phyloP scores from a whole-genome alignment of 2,888 invertebrate genomes.

The Agrochola litura region DNA sequence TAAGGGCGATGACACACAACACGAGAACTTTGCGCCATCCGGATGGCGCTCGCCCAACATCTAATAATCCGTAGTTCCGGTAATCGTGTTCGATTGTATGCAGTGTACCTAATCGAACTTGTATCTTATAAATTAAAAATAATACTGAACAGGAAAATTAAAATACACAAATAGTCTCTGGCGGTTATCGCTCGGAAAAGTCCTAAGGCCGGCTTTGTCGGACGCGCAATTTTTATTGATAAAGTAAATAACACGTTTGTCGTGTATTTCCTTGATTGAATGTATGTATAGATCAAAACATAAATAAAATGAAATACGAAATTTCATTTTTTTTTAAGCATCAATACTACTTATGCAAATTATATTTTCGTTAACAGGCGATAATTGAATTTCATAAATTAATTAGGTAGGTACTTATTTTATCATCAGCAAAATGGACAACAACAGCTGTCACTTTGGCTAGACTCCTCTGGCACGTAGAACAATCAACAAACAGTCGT shows the following conservation, averaged over 20 bases:
- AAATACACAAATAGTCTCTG: neutral
- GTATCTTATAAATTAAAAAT: neutral
- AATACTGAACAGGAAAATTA: slow-evolving; percentile 23
- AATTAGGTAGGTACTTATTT: neutral
- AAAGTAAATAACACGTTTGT: neutral
- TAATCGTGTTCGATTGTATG: neutral
- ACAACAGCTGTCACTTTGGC: slow-evolving; percentile 57
- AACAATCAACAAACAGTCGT: slow-evolving; percentile 27
- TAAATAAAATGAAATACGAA: too few relatives aligned
- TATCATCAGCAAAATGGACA: slow-evolving; percentile 8
- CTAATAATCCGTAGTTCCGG: slow-evolving; percentile 26
- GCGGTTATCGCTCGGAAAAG: slow-evolving; percentile 2
- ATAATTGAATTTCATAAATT: neutral
- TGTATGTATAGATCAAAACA: too few relatives aligned
- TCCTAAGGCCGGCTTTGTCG: neutral
- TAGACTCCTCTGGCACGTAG: slow-evolving; percentile 35
- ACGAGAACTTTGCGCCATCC: slow-evolving; percentile 5
- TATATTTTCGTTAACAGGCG: too few relatives aligned
- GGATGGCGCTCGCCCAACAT: slow-evolving; percentile 12
- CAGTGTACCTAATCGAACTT: neutral
- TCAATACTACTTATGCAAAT: too few relatives aligned
- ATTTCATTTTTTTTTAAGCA: too few relatives aligned
- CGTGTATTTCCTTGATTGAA: too few relatives aligned
- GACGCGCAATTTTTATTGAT: neutral
- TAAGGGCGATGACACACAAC: slow-evolving; percentile 38